These are phyloP conservation scores for Piprites chloris DNA, from an alignment of 2,113 vertebrate genomes.

Conservation along the genomic window DNA sequence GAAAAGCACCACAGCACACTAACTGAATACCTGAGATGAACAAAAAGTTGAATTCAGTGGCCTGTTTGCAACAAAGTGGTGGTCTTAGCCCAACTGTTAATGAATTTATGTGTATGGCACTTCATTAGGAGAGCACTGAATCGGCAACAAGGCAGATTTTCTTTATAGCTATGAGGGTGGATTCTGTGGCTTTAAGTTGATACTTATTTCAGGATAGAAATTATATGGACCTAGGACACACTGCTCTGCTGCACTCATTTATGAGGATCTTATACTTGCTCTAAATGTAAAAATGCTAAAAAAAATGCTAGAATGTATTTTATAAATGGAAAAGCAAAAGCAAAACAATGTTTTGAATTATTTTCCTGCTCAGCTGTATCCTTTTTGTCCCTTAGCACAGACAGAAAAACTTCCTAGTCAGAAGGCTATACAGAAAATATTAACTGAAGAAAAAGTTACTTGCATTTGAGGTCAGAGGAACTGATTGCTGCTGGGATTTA, in stretches of 20 bases:
- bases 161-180: neutral
- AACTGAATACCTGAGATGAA: neutral
- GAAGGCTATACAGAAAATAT: neutral
- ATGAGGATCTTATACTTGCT: neutral
- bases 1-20: neutral
- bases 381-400: neutral
- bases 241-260: neutral
- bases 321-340: neutral
- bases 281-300: neutral
- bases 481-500: neutral
- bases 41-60: neutral
- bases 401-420: neutral
- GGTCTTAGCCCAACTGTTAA: neutral
- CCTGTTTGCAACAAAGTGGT: neutral
- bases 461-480: slow-evolving; percentile 24
- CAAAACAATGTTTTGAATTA: neutral
- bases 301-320: neutral
- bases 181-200: neutral
- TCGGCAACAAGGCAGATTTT: neutral
- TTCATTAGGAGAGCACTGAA: neutral
- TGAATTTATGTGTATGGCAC: neutral
- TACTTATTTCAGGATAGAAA: neutral
- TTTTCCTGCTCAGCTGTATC: neutral
- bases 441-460: neutral
- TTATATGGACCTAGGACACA: neutral